Evolutionary conservation across 2,888 invertebrate genomes (phyloP).

Genomic region (Cheilosia grossa): DNA sequence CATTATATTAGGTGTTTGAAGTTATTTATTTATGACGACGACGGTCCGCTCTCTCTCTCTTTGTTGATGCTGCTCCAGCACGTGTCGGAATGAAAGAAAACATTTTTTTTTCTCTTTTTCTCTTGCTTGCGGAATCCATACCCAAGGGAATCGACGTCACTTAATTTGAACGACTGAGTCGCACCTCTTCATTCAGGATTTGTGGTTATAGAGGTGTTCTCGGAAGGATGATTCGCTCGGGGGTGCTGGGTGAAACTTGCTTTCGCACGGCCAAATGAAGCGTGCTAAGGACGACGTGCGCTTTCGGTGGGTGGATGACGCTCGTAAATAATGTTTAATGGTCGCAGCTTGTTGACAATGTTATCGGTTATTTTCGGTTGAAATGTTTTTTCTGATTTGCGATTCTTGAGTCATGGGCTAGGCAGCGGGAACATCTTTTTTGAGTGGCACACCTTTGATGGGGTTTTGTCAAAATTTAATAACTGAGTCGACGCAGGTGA

Average conservation of each 20-base stretch:
- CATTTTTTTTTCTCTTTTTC: neutral
- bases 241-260: conserved; percentile 3
- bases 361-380: conserved; percentile 33
- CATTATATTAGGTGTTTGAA: conserved; percentile 57
- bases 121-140: neutral
- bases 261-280: conserved; percentile 35
- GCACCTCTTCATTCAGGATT: conserved; percentile 42
- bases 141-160: conserved; percentile 25
- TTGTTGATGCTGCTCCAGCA: conserved; percentile 13
- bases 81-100: neutral
- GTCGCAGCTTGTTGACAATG: conserved; percentile 47
- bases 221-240: neutral
- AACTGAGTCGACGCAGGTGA: neutral
- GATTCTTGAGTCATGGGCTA: conserved; percentile 6
- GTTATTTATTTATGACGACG: conserved; percentile 70
- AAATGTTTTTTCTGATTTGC: conserved; percentile 33
- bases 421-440: neutral
- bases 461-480: neutral
- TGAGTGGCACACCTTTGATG: conserved; percentile 10
- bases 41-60: conserved; percentile 15
- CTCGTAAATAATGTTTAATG: conserved; percentile 41
- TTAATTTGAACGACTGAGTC: conserved; percentile 51
- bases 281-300: conserved; percentile 9
- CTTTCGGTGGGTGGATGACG: neutral
- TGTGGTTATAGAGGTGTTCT: conserved; percentile 27